Evolutionary conservation across 2,888 invertebrate genomes (phyloP), one percentile per base, ranked within the genome.

Genomic region (Drepana falcataria): DNA sequence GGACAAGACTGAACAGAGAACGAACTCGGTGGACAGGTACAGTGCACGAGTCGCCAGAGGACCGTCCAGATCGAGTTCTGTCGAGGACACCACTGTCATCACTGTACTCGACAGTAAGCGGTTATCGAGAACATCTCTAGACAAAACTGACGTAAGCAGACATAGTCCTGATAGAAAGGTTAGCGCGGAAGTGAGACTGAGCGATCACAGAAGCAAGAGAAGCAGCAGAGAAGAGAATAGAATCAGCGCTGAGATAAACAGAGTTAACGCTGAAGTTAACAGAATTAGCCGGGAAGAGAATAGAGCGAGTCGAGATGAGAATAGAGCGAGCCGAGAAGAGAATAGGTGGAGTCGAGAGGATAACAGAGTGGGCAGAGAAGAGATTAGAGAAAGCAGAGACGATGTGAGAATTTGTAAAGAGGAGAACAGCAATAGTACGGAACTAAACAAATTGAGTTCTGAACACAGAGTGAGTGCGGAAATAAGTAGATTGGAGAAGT

Each of bases 401-500:
- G 53, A 57, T 3, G 58, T 54, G 35, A 60, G 56, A 57, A 52
- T 55, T 48, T 59, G 65, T 49, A 57, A 55, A 2, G 53, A 44
- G 9, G 44, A 44, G 40, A 40, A 40, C 9, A 71, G 63, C 61
- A 70, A 54, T 9, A 69, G 70, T 54, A 56, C 70, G 2, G 70
- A 70, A 56, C 53, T 63, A 53, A 63, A 61, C 3, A 67, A 59
- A 60, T 69, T 71, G n/a, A 69, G 64, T 4, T 71, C 71, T 21
- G 74, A 76, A 63, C 70, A 44, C 9, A 44, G 44, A 44, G 44
- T 44, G 44, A 44, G 44, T 44, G 71, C 71, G 21, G 74, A 77
- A 62, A 69, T 79, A 2, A 76, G 65, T 59, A 71, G 78, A 59
- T 59, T 78, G 60, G 80, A 79, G 58, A 80, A 79, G 63, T 79